Base-by-base conservation (phyloP, 2,888 invertebrate genomes). In the Agelastica alni region DNA sequence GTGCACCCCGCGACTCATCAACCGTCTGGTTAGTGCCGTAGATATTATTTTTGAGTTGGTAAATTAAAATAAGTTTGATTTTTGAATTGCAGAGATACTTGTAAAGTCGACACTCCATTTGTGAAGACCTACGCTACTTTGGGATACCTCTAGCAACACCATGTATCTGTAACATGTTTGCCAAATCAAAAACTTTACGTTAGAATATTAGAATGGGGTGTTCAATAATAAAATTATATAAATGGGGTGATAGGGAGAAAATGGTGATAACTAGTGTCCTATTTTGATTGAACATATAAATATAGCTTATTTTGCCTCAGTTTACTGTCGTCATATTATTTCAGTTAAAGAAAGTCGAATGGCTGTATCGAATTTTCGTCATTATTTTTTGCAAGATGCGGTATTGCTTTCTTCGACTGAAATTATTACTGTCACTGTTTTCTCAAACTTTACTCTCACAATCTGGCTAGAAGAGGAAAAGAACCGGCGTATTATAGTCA, bases 71-170 rank as follows among this genome's bases (percentile, higher is more conserved):
- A n/a, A n/a, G n/a, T n/a, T n/a, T n/a, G n/a, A n/a, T n/a, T n/a
- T n/a, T n/a, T n/a, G n/a, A n/a, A 79, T 85, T 83, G 69, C 85
- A 92, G 92, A 82, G 91, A 88, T 79, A 85, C 86, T 78, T 89
- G 89, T 81, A 87, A 88, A 79, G 88, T 87, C 80, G 91, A 93
- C 79, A 85, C 88, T 77, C 89, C 93, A 76, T 93, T 93, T 83
- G 92, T 92, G 80, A 93, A 93, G 86, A 93, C 93, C 75, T 93
- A 93, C 78, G 91, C 93, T 77, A 93, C 93, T 70, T 85, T 93
- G 78, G 93, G 93, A 79, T 93, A 93, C 79, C 88, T 93, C 82
- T 93, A 89, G 87, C 82, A 81, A 51, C 42, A 39, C 41, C 34
- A 17, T 39, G 34, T 30, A 41, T 20, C 41, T 41, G 22, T 18